Base-by-base conservation (phyloP, 1,140 invertebrate species). In the Brachystomella parvula region DNA sequence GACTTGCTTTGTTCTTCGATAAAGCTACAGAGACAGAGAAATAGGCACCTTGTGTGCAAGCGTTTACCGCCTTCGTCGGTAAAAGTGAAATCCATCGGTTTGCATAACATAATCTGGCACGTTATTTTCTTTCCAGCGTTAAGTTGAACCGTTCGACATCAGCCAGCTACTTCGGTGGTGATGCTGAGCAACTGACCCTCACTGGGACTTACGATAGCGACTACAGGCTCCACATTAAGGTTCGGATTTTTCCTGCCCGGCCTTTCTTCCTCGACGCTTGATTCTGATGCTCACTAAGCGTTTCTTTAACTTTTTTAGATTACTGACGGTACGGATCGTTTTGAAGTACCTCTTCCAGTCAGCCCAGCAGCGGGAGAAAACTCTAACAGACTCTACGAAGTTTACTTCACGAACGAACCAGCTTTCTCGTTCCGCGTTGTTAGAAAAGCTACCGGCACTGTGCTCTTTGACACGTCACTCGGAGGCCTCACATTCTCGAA, bases 401-500 rank as follows among this genome's bases (percentile, higher is more conserved):
- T 73, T 3, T 3, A 53, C 3, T 66, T 67, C 35, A 12, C 35
- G 21, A 68, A 66, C 26, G 30, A 58, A 2, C 71, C 71, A 2
- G 62, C 63, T 0, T 73, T 73, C 26, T 68, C 71, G 17, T 68
- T 73, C 57, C 65, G 63, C 61, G 60, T 73, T 24, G 61, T 66
- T 2, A 32, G 71, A n/a, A 65, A 47, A 35, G 21, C 63, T 19
- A 68, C 63, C 9, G 68, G 68, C 1, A 59, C 64, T 0, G 66
- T 68, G 1, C 26, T 73, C 17, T 73, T 70, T 59, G 71, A 73
- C 47, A 66, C 65, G 61, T 32, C 58, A 35, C 28, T 88, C 39
- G 87, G 89, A 58, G 89, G 87, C 26, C 82, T 89, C 47, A 71
- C 64, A 3, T 87, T 90, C 72, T 83, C 89, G 0, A 84, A 94